Base-by-base conservation (phyloP, 2,797 vertebrate species). In the Buceros bicornis region DNA sequence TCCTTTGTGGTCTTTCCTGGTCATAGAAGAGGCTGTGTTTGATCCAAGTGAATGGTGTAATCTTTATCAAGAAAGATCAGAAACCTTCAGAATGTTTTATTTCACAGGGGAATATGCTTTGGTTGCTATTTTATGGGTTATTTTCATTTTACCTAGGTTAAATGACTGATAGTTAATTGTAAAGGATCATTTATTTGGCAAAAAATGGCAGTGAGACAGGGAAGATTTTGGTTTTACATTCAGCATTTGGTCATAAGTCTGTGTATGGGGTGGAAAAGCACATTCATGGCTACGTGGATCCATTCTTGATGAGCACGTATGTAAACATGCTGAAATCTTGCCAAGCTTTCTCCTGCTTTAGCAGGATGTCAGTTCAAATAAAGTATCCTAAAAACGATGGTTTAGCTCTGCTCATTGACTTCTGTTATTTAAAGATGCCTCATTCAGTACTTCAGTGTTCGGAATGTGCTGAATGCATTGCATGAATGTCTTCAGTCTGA, bases 131-230 rank as follows among this genome's bases (percentile, higher is more conserved):
- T 91, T 90, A 33, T 51, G 56, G 67, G 33, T 47, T 60, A 40
- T 89, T 95, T 95, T 72, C 40, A 82, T 35, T 82, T 80, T 66
- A 57, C 22, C 6, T 74, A 33, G 57, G n/a, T 93, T 80, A 89
- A 48, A 24, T 79, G 71, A 50, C 43, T 2, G 2, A 17, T 70
- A 93, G 22, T 79, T 72, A 87, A 70, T 77, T 78, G 50, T 70
- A 83, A 90, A 61, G 25, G 5, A 40, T 35, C 1, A 4, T 69
- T 78, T 91, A 24, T 79, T 60, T 42, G n/a, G 47, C 33, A 64
- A 20, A 74, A 66, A 65, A 45, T 13, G 3, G 13, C n/a, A n/a
- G 1, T 40, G 57, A 61, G 31, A 16, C 11, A 48, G 43, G 60
- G n/a, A 67, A 71, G 16, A 51, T 61, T 69, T 40, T 40, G 37